Conservation (phyloP, 1,140 invertebrate genomes). For the Thaumatotibia leucotreta region DNA sequence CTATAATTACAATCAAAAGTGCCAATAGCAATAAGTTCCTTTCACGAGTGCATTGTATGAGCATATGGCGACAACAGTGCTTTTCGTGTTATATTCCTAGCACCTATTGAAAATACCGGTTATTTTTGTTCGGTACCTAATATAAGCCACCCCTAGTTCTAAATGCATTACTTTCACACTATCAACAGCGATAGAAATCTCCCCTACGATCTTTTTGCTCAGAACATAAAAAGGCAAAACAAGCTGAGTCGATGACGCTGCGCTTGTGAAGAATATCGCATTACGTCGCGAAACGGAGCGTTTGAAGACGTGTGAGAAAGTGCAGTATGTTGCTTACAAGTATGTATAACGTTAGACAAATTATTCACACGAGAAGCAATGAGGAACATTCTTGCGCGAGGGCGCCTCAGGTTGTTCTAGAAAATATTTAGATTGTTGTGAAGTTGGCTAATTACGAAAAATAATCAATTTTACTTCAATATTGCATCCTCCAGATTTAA, state of each 20-base stretch:
- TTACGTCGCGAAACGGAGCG: neutral
- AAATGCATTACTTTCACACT: slow-evolving; percentile 10
- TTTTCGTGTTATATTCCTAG: neutral
- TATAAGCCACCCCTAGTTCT: slow-evolving; percentile 3
- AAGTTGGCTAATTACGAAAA: too few species aligned
- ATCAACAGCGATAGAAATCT: neutral
- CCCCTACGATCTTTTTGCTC: slow-evolving; percentile 7
- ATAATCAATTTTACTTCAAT: too few species aligned
- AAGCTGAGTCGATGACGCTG: slow-evolving; percentile 1
- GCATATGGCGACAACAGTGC: neutral
- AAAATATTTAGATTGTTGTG: too few species aligned
- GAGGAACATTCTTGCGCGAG: neutral
- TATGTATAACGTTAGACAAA: slow-evolving; percentile 2
- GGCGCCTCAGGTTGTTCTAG: too few species aligned
- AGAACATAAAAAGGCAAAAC: neutral
- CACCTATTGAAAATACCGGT: neutral
- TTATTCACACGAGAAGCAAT: neutral
- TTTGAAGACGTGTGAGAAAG: slow-evolving; percentile 5
- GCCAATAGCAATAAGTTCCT: neutral
- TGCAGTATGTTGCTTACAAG: neutral
- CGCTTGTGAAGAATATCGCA: slow-evolving; percentile 1
- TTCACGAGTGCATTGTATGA: too few species aligned
- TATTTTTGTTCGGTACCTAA: neutral
- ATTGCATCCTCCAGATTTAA: too few species aligned
- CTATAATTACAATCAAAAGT: neutral